Evolutionary conservation across 2,888 invertebrate species (phyloP).

Genomic region (Drosophila neotestacea): DNA sequence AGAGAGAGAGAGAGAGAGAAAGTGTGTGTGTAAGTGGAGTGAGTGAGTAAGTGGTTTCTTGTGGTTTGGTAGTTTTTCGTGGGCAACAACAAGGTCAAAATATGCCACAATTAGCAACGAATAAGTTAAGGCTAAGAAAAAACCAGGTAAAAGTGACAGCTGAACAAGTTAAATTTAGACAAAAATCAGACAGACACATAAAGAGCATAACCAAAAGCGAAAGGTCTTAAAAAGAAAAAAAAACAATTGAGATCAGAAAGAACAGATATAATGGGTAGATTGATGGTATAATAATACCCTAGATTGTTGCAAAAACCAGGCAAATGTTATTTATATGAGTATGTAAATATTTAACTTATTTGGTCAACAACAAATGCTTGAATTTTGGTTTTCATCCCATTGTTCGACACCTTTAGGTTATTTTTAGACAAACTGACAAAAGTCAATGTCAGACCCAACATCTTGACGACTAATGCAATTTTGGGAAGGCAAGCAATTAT

Average conservation of each 20-base stretch:
- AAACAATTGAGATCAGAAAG: slow-evolving; percentile 6
- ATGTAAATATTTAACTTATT: slow-evolving; percentile 3
- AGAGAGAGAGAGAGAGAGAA: slow-evolving; percentile 3
- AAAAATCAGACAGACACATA: slow-evolving; percentile 28
- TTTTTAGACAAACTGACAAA: slow-evolving; percentile 8
- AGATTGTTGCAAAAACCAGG: neutral
- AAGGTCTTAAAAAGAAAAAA: slow-evolving; percentile 31
- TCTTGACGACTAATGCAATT: neutral
- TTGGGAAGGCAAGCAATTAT: neutral
- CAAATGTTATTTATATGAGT: neutral
- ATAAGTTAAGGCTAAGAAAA: slow-evolving; percentile 19
- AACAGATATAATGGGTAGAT: slow-evolving; percentile 5
- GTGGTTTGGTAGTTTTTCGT: slow-evolving; percentile 19
- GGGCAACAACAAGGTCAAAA: slow-evolving; percentile 42
- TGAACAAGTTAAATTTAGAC: slow-evolving; percentile 38
- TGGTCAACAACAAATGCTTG: neutral
- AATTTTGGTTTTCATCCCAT: neutral
- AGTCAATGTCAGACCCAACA: slow-evolving; percentile 1
- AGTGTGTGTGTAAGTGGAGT: neutral
- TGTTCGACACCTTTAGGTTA: neutral
- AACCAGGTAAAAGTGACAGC: slow-evolving; percentile 50
- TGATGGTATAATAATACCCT: slow-evolving; percentile 7
- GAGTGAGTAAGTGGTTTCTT: slow-evolving; percentile 1
- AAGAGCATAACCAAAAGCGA: slow-evolving; percentile 40
- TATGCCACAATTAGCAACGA: slow-evolving; percentile 48